These are phyloP conservation scores for Melanchra persicariae DNA, from an alignment of 2,888 invertebrate species.

Conservation along the genomic window DNA sequence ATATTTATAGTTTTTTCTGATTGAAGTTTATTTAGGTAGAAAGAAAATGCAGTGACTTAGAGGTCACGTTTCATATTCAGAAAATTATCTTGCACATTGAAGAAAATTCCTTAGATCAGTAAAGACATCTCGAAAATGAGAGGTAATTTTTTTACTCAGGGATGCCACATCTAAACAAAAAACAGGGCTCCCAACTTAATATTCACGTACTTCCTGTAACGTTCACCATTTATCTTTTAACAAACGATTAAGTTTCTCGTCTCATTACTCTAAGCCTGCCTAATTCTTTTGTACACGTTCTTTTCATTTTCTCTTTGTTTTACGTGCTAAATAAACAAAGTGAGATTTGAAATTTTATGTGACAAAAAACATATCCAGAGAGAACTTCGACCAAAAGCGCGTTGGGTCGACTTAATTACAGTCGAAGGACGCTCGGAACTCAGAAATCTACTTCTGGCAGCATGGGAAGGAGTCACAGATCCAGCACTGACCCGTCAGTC, in stretches of 20 bases:
- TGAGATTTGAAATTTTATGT: background rate
- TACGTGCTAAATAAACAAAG: background rate
- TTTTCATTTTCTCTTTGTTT: conserved; percentile 23
- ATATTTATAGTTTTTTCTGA: too few species aligned
- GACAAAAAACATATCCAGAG: background rate
- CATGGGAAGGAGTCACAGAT: too few species aligned
- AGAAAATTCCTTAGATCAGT: background rate
- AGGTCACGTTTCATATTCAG: background rate
- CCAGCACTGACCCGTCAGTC: too few species aligned
- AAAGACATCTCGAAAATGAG: background rate
- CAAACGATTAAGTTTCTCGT: conserved; percentile 53
- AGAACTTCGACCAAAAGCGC: too few species aligned
- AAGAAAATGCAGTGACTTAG: background rate
- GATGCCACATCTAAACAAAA: background rate
- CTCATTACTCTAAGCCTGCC: conserved; percentile 38
- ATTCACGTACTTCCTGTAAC: conserved; percentile 21
- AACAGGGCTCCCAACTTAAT: conserved; percentile 27
- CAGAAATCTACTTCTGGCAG: too few species aligned
- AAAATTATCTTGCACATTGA: background rate
- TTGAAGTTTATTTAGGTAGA: background rate
- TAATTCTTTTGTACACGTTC: conserved; percentile 41
- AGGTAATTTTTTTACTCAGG: background rate
- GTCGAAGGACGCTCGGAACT: too few species aligned
- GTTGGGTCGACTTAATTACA: too few species aligned
- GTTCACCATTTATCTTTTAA: conserved; percentile 44